Evolutionary conservation across 1,140 invertebrate species (phyloP), one percentile per base, ranked within the genome.

Genomic region (Drosophila seguyi): DNA sequence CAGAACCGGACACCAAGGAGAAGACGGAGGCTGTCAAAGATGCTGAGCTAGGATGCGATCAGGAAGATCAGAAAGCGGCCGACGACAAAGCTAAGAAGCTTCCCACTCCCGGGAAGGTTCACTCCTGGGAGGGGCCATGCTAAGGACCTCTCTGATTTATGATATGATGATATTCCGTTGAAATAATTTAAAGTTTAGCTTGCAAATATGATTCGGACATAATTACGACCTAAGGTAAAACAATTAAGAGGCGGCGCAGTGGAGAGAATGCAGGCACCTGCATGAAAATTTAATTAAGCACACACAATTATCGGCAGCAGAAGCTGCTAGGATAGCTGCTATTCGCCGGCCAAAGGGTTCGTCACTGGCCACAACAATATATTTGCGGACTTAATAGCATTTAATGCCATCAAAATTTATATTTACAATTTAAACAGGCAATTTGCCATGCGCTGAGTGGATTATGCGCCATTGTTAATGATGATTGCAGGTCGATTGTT

Each of bases 231-330:
- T 67, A 47, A 63, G 47, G 44, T 42, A 44, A n/a, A 20, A 41
- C 62, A 42, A 62, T 53, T 53, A 34, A 34, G 8, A 18, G 47
- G 61, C 52, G 25, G 58, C 36, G 55, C 29, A 41, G 34, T 34
- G 38, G 20, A 42, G 56, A 7, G 34, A 34, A 61, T 36, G 47
- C 48, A 63, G 72, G 27, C 81, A 90, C 77, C 85, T 88, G 85
- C 86, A 88, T 90, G 77, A 88, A 90, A 90, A 90, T 88, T 88
- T 88, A 88, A 88, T 88, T 90, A 88, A 88, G 85, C 77, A 71
- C 85, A 81, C 80, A 69, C 85, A 88, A 88, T 88, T 88, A 85
- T 90, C 81, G 68, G 55, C 36, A 34, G 47, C 14, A 29, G 16
- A 34, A 48, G 27, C 36, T 18, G 27, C n/a, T 34, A 60, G 56